Evolutionary conservation across 2,888 invertebrate genomes (phyloP), one percentile per base, ranked within the genome.

Genomic region (Drosophila monieri): DNA sequence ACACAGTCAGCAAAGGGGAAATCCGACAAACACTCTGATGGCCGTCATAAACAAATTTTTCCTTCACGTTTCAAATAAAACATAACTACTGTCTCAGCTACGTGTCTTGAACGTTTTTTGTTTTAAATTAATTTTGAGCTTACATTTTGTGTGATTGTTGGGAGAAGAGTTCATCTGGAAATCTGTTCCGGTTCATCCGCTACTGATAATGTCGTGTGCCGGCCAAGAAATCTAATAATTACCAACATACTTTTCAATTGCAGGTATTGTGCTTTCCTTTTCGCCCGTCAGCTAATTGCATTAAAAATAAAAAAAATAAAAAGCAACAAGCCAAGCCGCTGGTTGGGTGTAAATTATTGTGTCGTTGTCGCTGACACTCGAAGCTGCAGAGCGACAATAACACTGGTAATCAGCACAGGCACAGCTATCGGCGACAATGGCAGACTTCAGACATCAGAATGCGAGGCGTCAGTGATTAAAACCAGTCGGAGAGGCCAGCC

Each of bases 191-290:
- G n/a, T 23, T 27, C 51, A 65, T 65, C 32, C 9, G n/a, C 25
- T 30, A 6, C 3, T 30, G 30, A 32, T 32, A 27, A 25, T 9
- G 41, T 27, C 27, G 39, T 25, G 25, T 18, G 18, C 35, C 35
- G 12, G 9, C 23, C 35, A 53, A 59, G 32, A 46, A 65, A 32
- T 46, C 12, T 39, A 73, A 73, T 69, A 37, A 55, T 73, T 62
- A 49, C 46, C 44, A 72, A 78, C 66, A 56, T 49, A 68, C 49
- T 54, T 62, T 54, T 72, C 35, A 52, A 76, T 81, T 81, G 72
- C 88, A 81, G 80, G 80, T 83, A 85, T 85, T 73, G 74, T 69
- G 77, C 86, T 88, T 85, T 85, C 62, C 67, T 85, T 85, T 74
- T 53, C 25, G 69, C 60, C 78, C 67, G 69, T 60, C 78, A 72